phyloP scores from a whole-genome alignment of 2,888 invertebrate genomes.

The Acronicta leporina region DNA sequence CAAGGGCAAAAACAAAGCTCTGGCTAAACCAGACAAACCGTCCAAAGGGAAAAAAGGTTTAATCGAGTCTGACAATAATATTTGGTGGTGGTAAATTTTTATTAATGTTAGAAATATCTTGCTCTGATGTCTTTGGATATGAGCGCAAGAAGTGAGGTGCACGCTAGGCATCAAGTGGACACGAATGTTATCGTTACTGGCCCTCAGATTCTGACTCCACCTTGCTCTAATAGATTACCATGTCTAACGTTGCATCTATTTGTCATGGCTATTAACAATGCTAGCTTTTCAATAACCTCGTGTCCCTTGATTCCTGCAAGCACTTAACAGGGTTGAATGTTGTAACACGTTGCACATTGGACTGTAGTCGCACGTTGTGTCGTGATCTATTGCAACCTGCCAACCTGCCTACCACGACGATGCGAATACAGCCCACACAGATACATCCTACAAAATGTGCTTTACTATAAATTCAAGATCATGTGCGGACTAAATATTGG shows the following conservation, averaged over 20 bases:
- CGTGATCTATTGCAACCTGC: constrained; percentile 50
- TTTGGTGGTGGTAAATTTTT: constrained; percentile 93
- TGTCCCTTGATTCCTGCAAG: constrained; percentile 86
- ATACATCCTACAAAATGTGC: constrained; percentile 73
- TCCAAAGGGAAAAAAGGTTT: constrained; percentile 94
- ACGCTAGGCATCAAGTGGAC: constrained; percentile 83
- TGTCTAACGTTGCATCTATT: constrained; percentile 77
- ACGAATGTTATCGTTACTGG: constrained; percentile 77
- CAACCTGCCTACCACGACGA: constrained; percentile 39
- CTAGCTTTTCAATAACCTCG: constrained; percentile 82
- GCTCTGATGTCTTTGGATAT: constrained; percentile 71
- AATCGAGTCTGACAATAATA: constrained; percentile 96
- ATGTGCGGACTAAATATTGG: constrained; percentile 84
- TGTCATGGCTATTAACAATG: constrained; percentile 78
- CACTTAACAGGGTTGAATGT: constrained; percentile 85
- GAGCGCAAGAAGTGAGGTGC: constrained; percentile 74
- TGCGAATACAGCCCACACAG: constrained; percentile 70
- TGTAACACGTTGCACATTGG: constrained; percentile 80
- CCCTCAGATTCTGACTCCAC: constrained; percentile 68
- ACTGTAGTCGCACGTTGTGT: constrained; percentile 72
- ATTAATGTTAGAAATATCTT: constrained; percentile 71
- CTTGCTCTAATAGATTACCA: constrained; percentile 67
- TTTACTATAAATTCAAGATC: constrained; percentile 76
- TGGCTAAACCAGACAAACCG: constrained; percentile 88
- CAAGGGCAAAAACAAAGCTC: constrained; percentile 86